phyloP scores from a whole-genome alignment of 2,797 vertebrate species.

The Typhlichthys subterraneus region DNA sequence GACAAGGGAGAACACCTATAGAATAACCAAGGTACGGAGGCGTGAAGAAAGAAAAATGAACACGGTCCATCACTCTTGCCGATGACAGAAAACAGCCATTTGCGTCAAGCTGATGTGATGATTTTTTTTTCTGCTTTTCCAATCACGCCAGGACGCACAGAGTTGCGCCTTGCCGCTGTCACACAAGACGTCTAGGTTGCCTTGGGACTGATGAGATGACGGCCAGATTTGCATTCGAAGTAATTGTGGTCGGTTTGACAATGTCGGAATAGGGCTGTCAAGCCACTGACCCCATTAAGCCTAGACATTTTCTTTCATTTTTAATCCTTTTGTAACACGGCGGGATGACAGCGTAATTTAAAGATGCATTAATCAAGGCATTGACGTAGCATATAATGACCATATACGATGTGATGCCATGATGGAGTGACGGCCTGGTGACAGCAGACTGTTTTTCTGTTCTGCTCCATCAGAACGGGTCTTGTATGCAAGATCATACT shows the following conservation, averaged over 20 bases:
- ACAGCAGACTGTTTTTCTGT: too few relatives aligned
- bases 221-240: constrained; percentile 32
- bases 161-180: constrained; percentile 14
- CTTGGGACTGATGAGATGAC: constrained; percentile 30
- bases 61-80: constrained; percentile 28
- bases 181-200: constrained; percentile 14
- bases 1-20: constrained; percentile 1
- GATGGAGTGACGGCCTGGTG: too few relatives aligned
- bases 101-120: constrained; percentile 22
- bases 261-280: constrained; percentile 54
- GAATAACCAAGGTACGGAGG: constrained; percentile 26
- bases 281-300: constrained; percentile 48
- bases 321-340: constrained; percentile 41
- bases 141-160: constrained; percentile 33
- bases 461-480: background rate
- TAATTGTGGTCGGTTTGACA: constrained; percentile 52
- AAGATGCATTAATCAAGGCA: constrained; percentile 10
- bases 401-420: too few relatives aligned
- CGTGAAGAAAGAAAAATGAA: constrained; percentile 20
- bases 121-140: constrained; percentile 13
- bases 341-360: constrained; percentile 37
- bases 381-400: too few relatives aligned
- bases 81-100: constrained; percentile 37
- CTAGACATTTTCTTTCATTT: constrained; percentile 37
- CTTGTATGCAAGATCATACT: constrained; percentile 12